Percentiles rank a stretch among this genome's conserved stretches.
Evolutionary conservation across 2,888 invertebrate species (phyloP).

Genomic region (Argyra leucocephala): DNA sequence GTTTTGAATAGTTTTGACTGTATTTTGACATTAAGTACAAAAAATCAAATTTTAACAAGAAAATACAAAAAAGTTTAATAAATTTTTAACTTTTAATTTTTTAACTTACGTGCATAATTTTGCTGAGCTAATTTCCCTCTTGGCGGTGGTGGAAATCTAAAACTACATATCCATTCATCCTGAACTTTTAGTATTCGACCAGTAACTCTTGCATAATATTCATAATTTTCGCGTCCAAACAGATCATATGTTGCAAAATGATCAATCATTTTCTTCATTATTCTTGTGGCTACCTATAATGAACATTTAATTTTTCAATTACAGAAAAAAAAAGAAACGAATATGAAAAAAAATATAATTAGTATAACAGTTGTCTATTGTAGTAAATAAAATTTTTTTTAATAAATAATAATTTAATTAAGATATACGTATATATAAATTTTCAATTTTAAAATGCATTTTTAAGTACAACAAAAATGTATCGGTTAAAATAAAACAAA

Average conservation of each 20-base stretch:
- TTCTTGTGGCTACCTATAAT: slow-evolving; percentile 83
- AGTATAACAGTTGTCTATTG: too few species aligned
- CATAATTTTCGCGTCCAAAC: slow-evolving; percentile 89
- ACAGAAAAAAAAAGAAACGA: neutral
- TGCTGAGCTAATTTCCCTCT: slow-evolving; percentile 55
- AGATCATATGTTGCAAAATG: slow-evolving; percentile 92
- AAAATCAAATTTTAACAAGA: too few species aligned
- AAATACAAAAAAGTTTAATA: too few species aligned
- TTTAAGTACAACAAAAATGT: too few species aligned
- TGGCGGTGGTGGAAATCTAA: slow-evolving; percentile 74
- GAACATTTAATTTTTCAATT: neutral
- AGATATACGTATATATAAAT: too few species aligned
- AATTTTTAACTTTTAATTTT: too few species aligned
- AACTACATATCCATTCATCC: slow-evolving; percentile 93
- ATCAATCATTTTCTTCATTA: slow-evolving; percentile 94
- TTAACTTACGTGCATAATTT: slow-evolving; percentile 54
- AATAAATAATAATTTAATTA: too few species aligned
- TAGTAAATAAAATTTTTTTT: too few species aligned
- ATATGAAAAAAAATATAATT: neutral
- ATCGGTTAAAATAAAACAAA: too few species aligned
- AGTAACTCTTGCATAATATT: slow-evolving; percentile 89
- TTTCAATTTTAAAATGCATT: too few species aligned
- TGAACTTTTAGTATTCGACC: slow-evolving; percentile 84
- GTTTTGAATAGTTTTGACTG: too few species aligned
- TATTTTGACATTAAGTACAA: too few species aligned